Base-by-base conservation (phyloP, 2,888 invertebrate genomes). In the Caenorhabditis zanzibari region DNA sequence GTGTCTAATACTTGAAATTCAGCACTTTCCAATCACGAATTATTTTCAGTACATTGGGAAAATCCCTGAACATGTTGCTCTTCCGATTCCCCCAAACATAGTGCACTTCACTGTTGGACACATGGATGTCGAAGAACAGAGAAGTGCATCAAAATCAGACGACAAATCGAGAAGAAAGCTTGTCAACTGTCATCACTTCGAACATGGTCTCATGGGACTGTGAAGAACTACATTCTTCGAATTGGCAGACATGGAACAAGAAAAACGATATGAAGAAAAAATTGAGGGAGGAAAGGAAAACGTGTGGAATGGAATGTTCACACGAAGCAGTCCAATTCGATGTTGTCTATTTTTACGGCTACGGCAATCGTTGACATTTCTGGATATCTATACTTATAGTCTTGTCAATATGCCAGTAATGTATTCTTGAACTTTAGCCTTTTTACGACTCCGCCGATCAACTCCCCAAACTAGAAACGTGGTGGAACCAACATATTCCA, bases 131-230 rank as follows among this genome's bases (percentile, higher is more conserved):
- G 38, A 75, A 75, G 32, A 56, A 58, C 26, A 9, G n/a, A 41
- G 19, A 56, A 38, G 47, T 12, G 28, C 49, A 59, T 59, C 58
- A 56, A 76, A n/a, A 77, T 77, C 68, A 61, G 76, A 58, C 71
- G 69, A 77, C 77, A 77, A 77, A 77, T 77, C 69, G 76, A 38
- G 68, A 44, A 24, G 66, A 66, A 75, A 58, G 32, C 77, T 68
- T 63, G 71, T 77, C 77, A 77, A 77, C 71, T 77, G 77, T 77
- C 77, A 77, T 69, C 77, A 63, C 77, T 77, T 35, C 5, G 59
- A 28, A 47, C 52, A 38, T 26, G 35, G 75, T 76, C 76, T 68
- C 66, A 3, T 26, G 76, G 76, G 76, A 58, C 19, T n/a, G n/a
- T 16, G 54, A 19, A 75, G 54, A 52, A 64, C 75, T 54, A 58